Conservation (phyloP, 2,113 vertebrate species). For the Channa maculata region DNA sequence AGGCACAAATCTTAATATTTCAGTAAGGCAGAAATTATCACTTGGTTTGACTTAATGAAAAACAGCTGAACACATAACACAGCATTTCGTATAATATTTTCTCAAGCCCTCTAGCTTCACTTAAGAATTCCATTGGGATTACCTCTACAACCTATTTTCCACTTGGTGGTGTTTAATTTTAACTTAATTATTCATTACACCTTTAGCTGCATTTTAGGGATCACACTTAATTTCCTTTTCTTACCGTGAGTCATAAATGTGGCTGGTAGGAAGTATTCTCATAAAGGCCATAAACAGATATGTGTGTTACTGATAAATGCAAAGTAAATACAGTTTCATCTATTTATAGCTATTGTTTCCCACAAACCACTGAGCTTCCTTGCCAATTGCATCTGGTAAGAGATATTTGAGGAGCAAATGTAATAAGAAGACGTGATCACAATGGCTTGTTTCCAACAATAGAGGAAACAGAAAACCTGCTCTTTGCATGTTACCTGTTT, state of each 20-base stretch:
- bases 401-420: background rate
- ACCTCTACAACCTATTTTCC: background rate
- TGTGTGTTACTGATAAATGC: conserved; percentile 38
- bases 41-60: conserved; percentile 15
- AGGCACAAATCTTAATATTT: conserved; percentile 24
- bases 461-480: no score
- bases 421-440: background rate
- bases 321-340: conserved; percentile 45
- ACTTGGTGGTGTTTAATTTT: conserved; percentile 36
- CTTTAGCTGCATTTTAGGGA: conserved; percentile 27
- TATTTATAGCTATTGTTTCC: conserved; percentile 43
- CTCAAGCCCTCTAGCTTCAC: background rate
- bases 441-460: no score
- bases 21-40: conserved; percentile 4
- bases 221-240: conserved; percentile 40
- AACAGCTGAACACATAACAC: conserved; percentile 15
- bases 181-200: conserved; percentile 50
- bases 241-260: conserved; percentile 30
- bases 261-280: conserved; percentile 3
- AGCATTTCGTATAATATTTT: background rate
- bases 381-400: background rate
- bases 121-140: background rate
- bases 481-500: no score
- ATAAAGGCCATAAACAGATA: conserved; percentile 52
- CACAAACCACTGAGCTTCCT: conserved; percentile 22